These are phyloP conservation scores for Zaprionus lachaisei DNA, from an alignment of 1,140 invertebrate genomes.

Conservation along the genomic window DNA sequence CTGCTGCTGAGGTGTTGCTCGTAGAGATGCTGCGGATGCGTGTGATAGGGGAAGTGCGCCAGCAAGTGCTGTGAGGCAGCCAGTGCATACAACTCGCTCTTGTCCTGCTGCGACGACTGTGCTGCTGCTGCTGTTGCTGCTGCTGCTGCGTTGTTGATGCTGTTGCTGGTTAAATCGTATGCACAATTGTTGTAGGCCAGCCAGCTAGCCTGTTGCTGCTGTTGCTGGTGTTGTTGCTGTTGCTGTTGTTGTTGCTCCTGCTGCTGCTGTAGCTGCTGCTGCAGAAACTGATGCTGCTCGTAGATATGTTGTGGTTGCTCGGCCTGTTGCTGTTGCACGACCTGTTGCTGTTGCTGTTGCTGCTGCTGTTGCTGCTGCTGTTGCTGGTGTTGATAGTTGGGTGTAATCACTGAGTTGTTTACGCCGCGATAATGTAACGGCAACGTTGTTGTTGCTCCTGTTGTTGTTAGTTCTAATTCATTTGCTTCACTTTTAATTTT, in stretches of 20 bases:
- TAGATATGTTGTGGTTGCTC: slow-evolving; percentile 47
- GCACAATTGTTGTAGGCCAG: slow-evolving; percentile 55
- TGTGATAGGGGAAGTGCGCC: slow-evolving; percentile 51
- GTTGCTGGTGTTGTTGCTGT: slow-evolving; percentile 17
- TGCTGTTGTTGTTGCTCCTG: slow-evolving; percentile 40
- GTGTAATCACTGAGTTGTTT: slow-evolving; percentile 75
- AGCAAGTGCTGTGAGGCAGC: slow-evolving; percentile 62
- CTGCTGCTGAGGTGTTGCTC: slow-evolving; percentile 52
- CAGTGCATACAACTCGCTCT: slow-evolving; percentile 57
- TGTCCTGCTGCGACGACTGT: slow-evolving; percentile 46
- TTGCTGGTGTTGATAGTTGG: slow-evolving; percentile 70
- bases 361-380: slow-evolving; percentile 21
- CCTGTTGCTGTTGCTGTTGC: slow-evolving; percentile 41
- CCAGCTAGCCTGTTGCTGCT: slow-evolving; percentile 44
- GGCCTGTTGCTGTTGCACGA: slow-evolving; percentile 51
- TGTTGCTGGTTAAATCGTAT: slow-evolving; percentile 63
- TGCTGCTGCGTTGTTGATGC: slow-evolving; percentile 28
- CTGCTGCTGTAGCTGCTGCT: slow-evolving; percentile 50
- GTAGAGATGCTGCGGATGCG: slow-evolving; percentile 49
- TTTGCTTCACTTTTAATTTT: slow-evolving; percentile 68
- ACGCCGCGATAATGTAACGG: slow-evolving; percentile 61
- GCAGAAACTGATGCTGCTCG: slow-evolving; percentile 57
- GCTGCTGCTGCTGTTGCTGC: slow-evolving; percentile 28
- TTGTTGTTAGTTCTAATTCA: slow-evolving; percentile 41
- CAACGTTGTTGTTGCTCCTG: slow-evolving; percentile 4